Conservation (phyloP, 1,140 invertebrate genomes). For the Berghia stephanieae region DNA sequence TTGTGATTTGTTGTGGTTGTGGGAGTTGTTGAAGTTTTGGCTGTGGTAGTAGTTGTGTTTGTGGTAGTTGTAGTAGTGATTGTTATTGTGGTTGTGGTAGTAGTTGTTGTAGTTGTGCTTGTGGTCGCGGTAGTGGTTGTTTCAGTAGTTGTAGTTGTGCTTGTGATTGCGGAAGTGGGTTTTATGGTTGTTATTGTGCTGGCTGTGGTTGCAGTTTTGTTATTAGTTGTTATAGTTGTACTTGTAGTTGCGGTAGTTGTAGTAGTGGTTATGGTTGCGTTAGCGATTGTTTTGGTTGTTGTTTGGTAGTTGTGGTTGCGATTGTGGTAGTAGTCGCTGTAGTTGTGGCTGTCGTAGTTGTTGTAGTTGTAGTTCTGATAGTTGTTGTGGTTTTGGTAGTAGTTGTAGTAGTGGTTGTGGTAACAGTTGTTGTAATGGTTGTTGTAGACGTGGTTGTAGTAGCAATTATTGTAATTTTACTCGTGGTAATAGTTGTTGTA, state of each 20-base stretch:
- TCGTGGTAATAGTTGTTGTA: too few species aligned
- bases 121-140: not conserved
- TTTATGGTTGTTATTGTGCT: not conserved
- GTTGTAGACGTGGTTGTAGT: too few species aligned
- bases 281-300: not conserved
- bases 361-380: too few species aligned
- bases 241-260: not conserved
- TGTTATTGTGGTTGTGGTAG: not conserved
- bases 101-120: not conserved
- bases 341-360: too few species aligned
- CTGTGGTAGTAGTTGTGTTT: not conserved
- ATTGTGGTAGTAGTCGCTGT: conserved; percentile 2
- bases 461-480: too few species aligned
- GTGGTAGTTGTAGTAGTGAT: not conserved
- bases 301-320: not conserved
- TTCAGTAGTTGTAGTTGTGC: conserved; percentile 8
- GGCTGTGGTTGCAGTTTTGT: not conserved
- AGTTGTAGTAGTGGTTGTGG: too few species aligned
- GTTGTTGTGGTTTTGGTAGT: too few species aligned
- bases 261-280: not conserved
- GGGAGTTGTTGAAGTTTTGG: too few species aligned
- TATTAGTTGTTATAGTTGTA: not conserved
- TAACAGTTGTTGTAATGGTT: too few species aligned
- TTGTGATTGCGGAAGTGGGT: not conserved
- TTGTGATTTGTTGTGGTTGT: too few species aligned